Percentiles rank a stretch among this genome's conserved stretches.
Conservation (phyloP, 2,888 invertebrate species). For the Heliconius sara region DNA sequence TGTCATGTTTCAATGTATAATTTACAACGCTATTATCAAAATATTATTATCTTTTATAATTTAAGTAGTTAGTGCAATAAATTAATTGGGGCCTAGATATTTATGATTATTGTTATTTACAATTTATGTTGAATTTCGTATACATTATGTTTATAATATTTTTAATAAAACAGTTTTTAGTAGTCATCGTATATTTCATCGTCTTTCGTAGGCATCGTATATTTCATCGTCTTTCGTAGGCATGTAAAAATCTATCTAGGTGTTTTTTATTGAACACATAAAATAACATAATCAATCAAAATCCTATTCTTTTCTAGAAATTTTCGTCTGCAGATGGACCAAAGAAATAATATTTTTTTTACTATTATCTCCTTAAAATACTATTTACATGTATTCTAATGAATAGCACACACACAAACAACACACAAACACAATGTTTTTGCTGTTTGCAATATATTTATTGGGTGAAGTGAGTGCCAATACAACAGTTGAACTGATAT, state of each 20-base stretch:
- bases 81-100: neutral
- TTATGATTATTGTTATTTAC: neutral
- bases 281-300: no score
- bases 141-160: neutral
- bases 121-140: neutral
- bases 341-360: neutral
- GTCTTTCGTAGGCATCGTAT: no score
- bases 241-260: no score
- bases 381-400: neutral
- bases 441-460: constrained; percentile 32
- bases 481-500: constrained; percentile 48
- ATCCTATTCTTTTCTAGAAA: no score
- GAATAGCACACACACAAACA: neutral
- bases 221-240: neutral
- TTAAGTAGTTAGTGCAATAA: neutral
- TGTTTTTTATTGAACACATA: neutral
- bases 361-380: neutral
- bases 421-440: constrained; percentile 31
- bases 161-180: neutral
- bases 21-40: constrained; percentile 4
- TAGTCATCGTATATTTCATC: neutral
- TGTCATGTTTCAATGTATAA: constrained; percentile 9
- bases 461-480: constrained; percentile 32
- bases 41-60: neutral
- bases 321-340: no score